These are phyloP conservation scores for Xiphias gladius DNA, from an alignment of 2,113 vertebrate species.

Conservation along the genomic window DNA sequence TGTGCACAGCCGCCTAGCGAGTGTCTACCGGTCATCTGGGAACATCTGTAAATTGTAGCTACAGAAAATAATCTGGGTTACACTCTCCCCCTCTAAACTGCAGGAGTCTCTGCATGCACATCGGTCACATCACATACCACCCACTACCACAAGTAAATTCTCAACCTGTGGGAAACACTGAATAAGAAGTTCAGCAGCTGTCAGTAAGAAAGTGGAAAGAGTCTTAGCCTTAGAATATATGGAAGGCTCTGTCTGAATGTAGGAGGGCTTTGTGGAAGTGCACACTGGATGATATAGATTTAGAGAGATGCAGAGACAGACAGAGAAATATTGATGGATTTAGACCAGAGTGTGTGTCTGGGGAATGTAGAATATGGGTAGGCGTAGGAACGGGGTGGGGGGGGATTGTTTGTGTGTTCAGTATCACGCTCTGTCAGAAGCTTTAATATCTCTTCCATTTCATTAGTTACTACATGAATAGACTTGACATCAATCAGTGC, in stretches of 20 bases:
- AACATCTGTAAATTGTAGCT: too few relatives aligned
- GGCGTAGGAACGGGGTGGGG: slow-evolving; percentile 17
- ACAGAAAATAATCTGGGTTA: too few relatives aligned
- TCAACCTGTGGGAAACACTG: too few relatives aligned
- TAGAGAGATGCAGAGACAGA: slow-evolving; percentile 32
- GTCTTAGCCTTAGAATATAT: slow-evolving; percentile 23
- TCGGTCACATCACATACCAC: too few relatives aligned
- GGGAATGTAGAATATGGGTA: slow-evolving; percentile 49
- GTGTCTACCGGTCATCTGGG: too few relatives aligned
- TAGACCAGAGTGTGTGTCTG: slow-evolving; percentile 46
- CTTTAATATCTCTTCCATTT: slow-evolving; percentile 79
- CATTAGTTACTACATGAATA: slow-evolving; percentile 74
- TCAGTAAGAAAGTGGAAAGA: slow-evolving; percentile 13
- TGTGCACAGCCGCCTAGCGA: too few relatives aligned
- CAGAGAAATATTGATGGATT: slow-evolving; percentile 61
- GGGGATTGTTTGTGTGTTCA: slow-evolving; percentile 61
- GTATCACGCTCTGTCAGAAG: slow-evolving; percentile 71
- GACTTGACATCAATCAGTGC: slow-evolving; percentile 73
- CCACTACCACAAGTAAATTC: too few relatives aligned
- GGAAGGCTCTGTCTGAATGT: slow-evolving; percentile 37
- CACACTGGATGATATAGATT: slow-evolving; percentile 29
- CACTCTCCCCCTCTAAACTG: too few relatives aligned
- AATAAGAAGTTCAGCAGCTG: slow-evolving; percentile 16
- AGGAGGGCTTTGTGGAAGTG: slow-evolving; percentile 32
- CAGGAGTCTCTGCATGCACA: too few relatives aligned